Evolutionary conservation across 2,113 vertebrate species (phyloP).

Genomic region (Xenopus tropicalis): UCB_Xtro_10.0 CM004448.2:83581501-83582000

Average conservation of each 20-base stretch:
- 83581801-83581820: background rate
- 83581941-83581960: too few relatives aligned
- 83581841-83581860: background rate
- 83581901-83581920: background rate
- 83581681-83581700: background rate
- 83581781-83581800: background rate
- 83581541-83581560: too few relatives aligned
- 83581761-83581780: background rate
- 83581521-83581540: too few relatives aligned
- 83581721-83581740: background rate
- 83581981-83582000: background rate
- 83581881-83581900: background rate
- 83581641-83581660: too few relatives aligned
- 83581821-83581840: background rate
- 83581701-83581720: background rate
- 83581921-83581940: background rate
- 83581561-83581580: too few relatives aligned
- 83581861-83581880: background rate
- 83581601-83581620: too few relatives aligned
- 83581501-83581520: too few relatives aligned
- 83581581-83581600: too few relatives aligned
- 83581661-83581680: too few relatives aligned
- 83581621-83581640: too few relatives aligned
- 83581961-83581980: background rate
- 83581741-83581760: background rate